Conservation (phyloP, 2,797 vertebrate genomes). For the Poecile montanus region DNA sequence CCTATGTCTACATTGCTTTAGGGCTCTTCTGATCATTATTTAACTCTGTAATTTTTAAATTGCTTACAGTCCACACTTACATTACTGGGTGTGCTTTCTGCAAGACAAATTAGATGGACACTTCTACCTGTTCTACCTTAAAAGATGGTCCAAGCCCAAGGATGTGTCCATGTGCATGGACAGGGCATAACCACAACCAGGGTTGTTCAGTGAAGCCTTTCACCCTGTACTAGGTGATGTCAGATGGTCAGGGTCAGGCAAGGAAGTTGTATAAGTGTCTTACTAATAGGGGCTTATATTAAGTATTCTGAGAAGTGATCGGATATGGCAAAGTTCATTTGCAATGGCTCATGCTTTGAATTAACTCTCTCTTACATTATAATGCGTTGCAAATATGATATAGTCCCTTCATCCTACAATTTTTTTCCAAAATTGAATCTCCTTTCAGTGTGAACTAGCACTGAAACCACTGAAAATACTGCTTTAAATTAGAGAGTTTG, state of each 20-base stretch:
- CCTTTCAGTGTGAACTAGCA: neutral
- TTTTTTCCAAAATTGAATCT: neutral
- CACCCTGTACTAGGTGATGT: neutral
- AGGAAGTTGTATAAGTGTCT: neutral
- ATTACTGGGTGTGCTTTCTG: neutral
- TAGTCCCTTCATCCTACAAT: neutral
- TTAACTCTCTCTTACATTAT: neutral
- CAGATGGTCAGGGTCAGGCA: neutral
- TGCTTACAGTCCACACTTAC: neutral
- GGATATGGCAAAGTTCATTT: neutral
- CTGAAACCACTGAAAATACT: neutral
- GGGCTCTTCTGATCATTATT: neutral
- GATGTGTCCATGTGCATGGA: too few relatives aligned
- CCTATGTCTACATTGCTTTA: neutral
- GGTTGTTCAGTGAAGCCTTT: neutral
- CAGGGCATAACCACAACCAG: neutral
- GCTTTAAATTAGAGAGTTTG: neutral
- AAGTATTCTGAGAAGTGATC: neutral
- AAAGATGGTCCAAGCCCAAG: neutral
- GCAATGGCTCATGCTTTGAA: neutral
- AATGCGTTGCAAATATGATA: neutral
- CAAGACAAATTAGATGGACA: neutral
- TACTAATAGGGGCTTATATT: neutral
- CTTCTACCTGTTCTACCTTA: neutral
- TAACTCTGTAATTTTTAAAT: neutral